phyloP scores from a whole-genome alignment of 2,888 invertebrate genomes.

The Crossocerus cetratus region DNA sequence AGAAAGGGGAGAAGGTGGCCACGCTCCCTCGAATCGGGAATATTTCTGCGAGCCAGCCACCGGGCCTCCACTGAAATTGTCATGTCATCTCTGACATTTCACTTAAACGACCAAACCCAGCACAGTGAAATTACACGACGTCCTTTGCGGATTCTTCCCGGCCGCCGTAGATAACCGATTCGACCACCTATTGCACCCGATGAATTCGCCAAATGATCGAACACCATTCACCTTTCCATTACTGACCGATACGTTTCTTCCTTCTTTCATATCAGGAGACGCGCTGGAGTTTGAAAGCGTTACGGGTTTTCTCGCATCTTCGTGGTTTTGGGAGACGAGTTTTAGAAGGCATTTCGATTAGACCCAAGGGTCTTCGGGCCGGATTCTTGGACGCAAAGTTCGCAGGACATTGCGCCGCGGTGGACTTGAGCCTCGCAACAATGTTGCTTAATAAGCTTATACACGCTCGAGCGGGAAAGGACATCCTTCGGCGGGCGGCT shows the following conservation, averaged over 20 bases:
- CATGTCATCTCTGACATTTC: conserved; percentile 44
- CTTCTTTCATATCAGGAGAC: not conserved
- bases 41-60: conserved; percentile 1
- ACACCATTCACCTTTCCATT: not conserved
- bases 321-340: not conserved
- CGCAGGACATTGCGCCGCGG: conserved; percentile 22
- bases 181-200: not conserved
- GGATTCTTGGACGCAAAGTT: not conserved
- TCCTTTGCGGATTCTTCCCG: not conserved
- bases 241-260: not conserved
- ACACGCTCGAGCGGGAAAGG: conserved; percentile 71
- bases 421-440: conserved; percentile 58
- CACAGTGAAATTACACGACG: not conserved
- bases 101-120: conserved; percentile 23
- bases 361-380: not conserved
- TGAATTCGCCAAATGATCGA: not conserved
- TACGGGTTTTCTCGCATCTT: too few relatives aligned
- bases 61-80: conserved; percentile 34
- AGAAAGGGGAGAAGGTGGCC: not conserved
- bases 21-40: conserved; percentile 13
- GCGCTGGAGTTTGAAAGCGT: too few relatives aligned
- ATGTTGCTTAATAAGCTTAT: conserved; percentile 77
- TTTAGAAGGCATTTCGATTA: not conserved
- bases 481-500: conserved; percentile 57
- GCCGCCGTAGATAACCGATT: conserved; percentile 15